Evolutionary conservation across 2,113 vertebrate genomes (phyloP), one percentile per base, ranked within the genome.

Genomic region (Nannospalax galili): DNA sequence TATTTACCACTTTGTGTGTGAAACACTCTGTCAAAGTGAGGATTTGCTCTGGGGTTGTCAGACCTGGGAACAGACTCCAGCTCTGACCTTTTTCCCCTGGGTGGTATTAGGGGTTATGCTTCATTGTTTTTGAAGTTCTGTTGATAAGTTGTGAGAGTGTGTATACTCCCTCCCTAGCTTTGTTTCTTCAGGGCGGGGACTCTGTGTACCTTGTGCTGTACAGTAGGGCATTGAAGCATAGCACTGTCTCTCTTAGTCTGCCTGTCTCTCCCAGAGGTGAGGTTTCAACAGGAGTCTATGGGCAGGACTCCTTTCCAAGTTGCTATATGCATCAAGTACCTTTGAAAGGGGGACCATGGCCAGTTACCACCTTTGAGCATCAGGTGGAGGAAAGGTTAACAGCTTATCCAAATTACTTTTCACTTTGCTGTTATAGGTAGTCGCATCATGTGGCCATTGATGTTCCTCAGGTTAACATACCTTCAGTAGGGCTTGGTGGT

Each of bases 401-500:
- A 14, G 17, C 11, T 65, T 48, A 72, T n/a, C 75, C 37, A 8
- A 52, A 73, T 8, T 22, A n/a, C 12, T 19, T 45, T 20, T 69
- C 2, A 0, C 42, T 14, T 37, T 15, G 22, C 48, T 67, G 0
- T 78, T 64, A 40, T 52, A 17, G 45, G 7, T 1, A 1, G 37
- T 2, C 1, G 40, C 17, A 5, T 4, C 3, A 0, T 2, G 0
- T 56, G 65, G 40, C 26, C 22, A 1, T 35, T 69, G 79, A 20
- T 5, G 3, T 74, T 70, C 20, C 3, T 77, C n/a, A 35, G 20
- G 10, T 28, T 12, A 17, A 30, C 5, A 3, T 17, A 14, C 3
- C n/a, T 15, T 74, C 37, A 0, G 35, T 24, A 24, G 72, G n/a
- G 52, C 37, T 37, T 58, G 75, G 48, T 45, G 0, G 14, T 79